Evolutionary conservation across 2,797 vertebrate genomes (phyloP).

Genomic region (Acestrorhynchus altus): DNA sequence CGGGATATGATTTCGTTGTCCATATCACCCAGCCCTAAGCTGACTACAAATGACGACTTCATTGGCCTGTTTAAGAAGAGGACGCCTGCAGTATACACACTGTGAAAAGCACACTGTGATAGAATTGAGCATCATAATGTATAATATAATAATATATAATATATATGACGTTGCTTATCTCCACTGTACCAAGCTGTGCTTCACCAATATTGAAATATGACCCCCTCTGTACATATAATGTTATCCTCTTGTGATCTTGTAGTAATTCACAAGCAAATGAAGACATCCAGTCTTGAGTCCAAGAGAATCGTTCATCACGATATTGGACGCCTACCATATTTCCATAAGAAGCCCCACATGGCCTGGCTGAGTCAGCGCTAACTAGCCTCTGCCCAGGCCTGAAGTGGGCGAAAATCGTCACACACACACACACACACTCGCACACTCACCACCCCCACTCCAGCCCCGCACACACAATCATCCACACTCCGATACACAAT

Average conservation of each 20-base stretch:
- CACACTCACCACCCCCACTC: constrained; percentile 51
- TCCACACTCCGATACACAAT: constrained; percentile 43
- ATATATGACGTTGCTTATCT: too few relatives aligned
- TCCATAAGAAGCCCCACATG: constrained; percentile 71
- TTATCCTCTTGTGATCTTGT: too few relatives aligned
- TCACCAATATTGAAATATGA: not conserved
- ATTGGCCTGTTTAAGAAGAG: too few relatives aligned
- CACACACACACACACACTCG: constrained; percentile 52
- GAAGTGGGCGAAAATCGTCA: constrained; percentile 75
- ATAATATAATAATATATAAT: too few relatives aligned
- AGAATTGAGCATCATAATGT: too few relatives aligned
- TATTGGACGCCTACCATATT: constrained; percentile 70
- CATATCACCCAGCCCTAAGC: too few relatives aligned
- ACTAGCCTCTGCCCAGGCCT: constrained; percentile 67
- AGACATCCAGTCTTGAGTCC: not conserved
- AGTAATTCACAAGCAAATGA: constrained; percentile 5
- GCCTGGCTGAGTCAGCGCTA: constrained; percentile 76
- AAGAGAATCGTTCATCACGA: constrained; percentile 55
- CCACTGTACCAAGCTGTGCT: too few relatives aligned
- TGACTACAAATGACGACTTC: too few relatives aligned
- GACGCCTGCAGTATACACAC: too few relatives aligned
- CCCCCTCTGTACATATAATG: not conserved
- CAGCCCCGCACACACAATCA: constrained; percentile 42
- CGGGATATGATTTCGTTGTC: too few relatives aligned
- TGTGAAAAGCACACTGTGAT: too few relatives aligned